Evolutionary conservation across 2,113 vertebrate genomes (phyloP), one percentile per base, ranked within the genome.

Genomic region (Pavo muticus): DNA sequence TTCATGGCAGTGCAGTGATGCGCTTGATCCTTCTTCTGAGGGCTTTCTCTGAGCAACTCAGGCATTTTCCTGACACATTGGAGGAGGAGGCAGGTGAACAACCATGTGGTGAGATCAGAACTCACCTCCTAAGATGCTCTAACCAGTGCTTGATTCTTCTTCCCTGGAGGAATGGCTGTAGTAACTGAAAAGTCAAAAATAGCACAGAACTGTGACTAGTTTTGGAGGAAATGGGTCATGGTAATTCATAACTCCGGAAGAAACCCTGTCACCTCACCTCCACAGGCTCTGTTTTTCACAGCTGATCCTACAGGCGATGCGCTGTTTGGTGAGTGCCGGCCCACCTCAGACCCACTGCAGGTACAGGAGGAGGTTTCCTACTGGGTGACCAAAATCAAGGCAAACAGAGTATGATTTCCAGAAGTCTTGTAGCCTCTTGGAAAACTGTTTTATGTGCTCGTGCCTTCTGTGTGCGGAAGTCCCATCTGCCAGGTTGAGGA

Each of bases 401-500:
- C 5, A 12, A 50, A 17, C 11, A 6, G 23, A 50, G 19, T 10
- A 61, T 60, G 30, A 12, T 42, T 19, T 9, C 24, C 30, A 6
- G 1, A 50, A 61, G 4, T 20, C 44, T 37, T 11, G 14, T 24
- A 40, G 11, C 13, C n/a, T 25, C 29, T 67, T 30, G 29, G 68
- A 59, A 47, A 11, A 1, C 9, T 6, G 6, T 64, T 47, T 52
- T n/a, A 5, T 8, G 16, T 16, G 10, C 23, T 54, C 39, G 64
- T 60, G 29, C 57, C 52, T 44, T 23, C 54, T 18, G 54, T 25
- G 9, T 54, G 30, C 47, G 57, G 57, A 75, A 82, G n/a, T 50
- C 30, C 17, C n/a, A 2, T 6, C 30, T 30, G 60, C 4, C 0
- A 5, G 35, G 14, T 13, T 0, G 1, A 50, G 60, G 37, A 19